Percentiles rank a stretch among this genome's conserved stretches.
These are phyloP conservation scores for Orchestia grillus DNA, from an alignment of 1,140 invertebrate genomes.

Conservation along the genomic window DNA sequence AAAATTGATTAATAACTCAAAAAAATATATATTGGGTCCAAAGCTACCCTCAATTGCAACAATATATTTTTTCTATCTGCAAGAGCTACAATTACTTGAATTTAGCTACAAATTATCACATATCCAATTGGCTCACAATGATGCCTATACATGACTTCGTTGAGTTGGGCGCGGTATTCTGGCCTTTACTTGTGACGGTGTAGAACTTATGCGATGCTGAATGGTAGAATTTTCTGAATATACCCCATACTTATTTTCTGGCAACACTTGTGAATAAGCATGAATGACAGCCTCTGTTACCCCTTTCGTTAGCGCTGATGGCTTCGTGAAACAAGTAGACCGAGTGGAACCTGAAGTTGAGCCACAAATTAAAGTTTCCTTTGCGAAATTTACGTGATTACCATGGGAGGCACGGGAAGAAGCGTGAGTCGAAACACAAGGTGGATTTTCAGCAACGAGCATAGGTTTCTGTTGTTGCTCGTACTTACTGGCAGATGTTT, in stretches of 20 bases:
- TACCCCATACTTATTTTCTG: not conserved
- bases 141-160: not conserved
- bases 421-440: not conserved
- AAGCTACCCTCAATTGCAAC: not conserved
- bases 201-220: not conserved
- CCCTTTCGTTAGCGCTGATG: not conserved
- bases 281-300: slow-evolving; percentile 23
- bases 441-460: not conserved
- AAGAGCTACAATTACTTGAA: not conserved
- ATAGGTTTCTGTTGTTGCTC: not conserved
- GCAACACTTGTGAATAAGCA: not conserved
- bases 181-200: not conserved
- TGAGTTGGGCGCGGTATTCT: not conserved
- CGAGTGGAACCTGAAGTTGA: too few relatives aligned
- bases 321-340: not conserved
- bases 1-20: too few relatives aligned
- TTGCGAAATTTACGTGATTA: slow-evolving; percentile 14
- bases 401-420: not conserved
- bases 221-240: not conserved
- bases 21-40: not conserved
- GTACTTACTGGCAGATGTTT: not conserved
- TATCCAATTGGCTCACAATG: not conserved
- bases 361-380: not conserved
- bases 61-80: not conserved
- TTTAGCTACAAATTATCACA: not conserved